Percentiles rank a stretch among this genome's conserved stretches.
Conservation (phyloP, 2,797 vertebrate species). For the Chromis chromis region DNA sequence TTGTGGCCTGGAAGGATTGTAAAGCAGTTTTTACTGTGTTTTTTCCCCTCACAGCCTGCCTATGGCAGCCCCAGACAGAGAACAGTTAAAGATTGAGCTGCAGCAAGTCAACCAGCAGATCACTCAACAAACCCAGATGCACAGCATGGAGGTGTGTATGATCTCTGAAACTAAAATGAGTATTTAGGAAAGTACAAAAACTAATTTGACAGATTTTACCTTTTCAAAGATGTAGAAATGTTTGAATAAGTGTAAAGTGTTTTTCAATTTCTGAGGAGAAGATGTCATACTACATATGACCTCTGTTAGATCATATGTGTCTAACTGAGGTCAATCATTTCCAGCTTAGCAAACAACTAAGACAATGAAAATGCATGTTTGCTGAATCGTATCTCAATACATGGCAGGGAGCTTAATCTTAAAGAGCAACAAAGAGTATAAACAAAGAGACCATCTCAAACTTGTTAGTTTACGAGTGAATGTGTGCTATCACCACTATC, state of each 20-base stretch:
- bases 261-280: neutral
- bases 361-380: too few species aligned
- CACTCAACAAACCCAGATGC: constrained; percentile 95
- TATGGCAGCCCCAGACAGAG: constrained; percentile 88
- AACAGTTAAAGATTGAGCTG: constrained; percentile 96
- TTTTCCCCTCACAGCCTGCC: constrained; percentile 67
- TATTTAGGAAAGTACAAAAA: neutral
- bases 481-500: too few species aligned
- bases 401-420: too few species aligned
- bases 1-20: neutral
- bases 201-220: neutral
- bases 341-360: too few species aligned
- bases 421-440: too few species aligned
- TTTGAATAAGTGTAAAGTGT: neutral
- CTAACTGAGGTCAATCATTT: too few species aligned
- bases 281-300: too few species aligned
- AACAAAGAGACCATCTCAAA: too few species aligned
- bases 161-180: neutral
- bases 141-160: constrained; percentile 90
- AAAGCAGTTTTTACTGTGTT: neutral
- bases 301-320: too few species aligned
- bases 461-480: too few species aligned
- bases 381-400: too few species aligned
- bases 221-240: neutral
- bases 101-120: constrained; percentile 97